These are phyloP conservation scores for Paracentrotus lividus DNA, from an alignment of 53 echinoderm and acorn worm genomes.

Conservation along the genomic window DNA sequence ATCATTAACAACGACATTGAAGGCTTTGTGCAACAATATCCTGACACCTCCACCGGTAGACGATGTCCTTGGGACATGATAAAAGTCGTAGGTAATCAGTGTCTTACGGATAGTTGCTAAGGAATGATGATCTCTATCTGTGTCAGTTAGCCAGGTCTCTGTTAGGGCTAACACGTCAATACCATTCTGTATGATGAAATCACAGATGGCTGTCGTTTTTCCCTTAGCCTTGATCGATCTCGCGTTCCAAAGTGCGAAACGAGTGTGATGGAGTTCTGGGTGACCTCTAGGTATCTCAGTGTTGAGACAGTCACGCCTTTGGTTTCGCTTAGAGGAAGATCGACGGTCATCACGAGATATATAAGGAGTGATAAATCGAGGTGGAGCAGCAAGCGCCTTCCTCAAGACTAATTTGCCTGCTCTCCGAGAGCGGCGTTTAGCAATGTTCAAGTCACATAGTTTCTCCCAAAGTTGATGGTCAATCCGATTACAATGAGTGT, in stretches of 20 bases:
- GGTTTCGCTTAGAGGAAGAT: no score
- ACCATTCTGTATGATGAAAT: not conserved
- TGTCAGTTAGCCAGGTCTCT: constrained; percentile 60
- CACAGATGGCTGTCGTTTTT: not conserved
- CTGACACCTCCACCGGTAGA: not conserved
- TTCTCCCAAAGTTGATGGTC: constrained; percentile 10
- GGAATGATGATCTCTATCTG: not conserved
- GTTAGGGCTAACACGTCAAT: constrained; percentile 35
- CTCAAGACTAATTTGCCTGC: not conserved
- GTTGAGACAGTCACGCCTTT: no score
- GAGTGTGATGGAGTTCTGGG: no score
- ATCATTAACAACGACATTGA: not conserved
- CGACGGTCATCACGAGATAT: no score
- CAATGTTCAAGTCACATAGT: constrained; percentile 18
- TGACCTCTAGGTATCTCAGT: no score
- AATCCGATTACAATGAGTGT: constrained; percentile 19
- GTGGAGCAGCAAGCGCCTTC: not conserved
- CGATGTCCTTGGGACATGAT: constrained; percentile 22
- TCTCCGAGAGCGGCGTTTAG: constrained; percentile 32
- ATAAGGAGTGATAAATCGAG: not conserved
- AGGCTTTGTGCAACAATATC: not conserved
- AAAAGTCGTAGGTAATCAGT: constrained; percentile 34
- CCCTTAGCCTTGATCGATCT: constrained; percentile 44
- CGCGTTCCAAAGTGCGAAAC: constrained; percentile 6
- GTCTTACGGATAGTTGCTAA: constrained; percentile 36